Base-by-base conservation (phyloP, 2,797 vertebrate species). In the Phalanger gymnotis region DNA sequence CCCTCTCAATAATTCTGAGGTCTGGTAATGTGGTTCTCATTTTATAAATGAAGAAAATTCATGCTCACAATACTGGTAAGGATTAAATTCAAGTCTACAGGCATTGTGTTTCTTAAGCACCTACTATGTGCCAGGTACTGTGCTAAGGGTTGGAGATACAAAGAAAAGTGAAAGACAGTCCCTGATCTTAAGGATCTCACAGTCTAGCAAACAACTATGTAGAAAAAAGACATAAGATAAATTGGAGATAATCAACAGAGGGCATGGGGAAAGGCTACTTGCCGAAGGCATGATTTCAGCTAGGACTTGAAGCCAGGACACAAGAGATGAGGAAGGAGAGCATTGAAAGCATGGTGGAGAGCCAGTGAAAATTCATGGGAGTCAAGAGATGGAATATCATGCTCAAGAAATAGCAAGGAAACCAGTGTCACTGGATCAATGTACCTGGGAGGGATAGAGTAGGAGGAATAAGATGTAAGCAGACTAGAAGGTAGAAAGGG, bases 31-130 rank as follows among this genome's bases (percentile, higher is more conserved):
- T 81, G 7, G 52, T 58, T 92, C 31, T 66, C 55, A 91, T 52
- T 34, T 90, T 25, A 54, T n/a, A 52, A 34, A 54, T 25, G 53
- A 52, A 54, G 4, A 94, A 92, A 94, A 93, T 51, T 47, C 54
- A 54, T 54, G 34, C 31, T 92, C 47, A 40, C 22, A 22, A 28
- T 51, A 22, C 28, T 53, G 7, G 4, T 25, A 6, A 3, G 13
- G 54, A 3, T 91, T 87, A 87, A 87, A 47, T 40, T 81, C n/a
- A 81, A 16, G 55, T 61, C 40, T 22, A 73, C 53, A 92, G 93
- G 73, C 53, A 94, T 31, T 90, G 73, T 51, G 93, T 31, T 90
- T 92, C n/a, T 14, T 47, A 52, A 96, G 58, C 31, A 12, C 12
- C 34, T 92, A 90, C 31, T 54, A 5, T 66, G 90, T 61, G 51